phyloP scores from a whole-genome alignment of 2,888 invertebrate genomes.

The Osmoderma eremita region DNA sequence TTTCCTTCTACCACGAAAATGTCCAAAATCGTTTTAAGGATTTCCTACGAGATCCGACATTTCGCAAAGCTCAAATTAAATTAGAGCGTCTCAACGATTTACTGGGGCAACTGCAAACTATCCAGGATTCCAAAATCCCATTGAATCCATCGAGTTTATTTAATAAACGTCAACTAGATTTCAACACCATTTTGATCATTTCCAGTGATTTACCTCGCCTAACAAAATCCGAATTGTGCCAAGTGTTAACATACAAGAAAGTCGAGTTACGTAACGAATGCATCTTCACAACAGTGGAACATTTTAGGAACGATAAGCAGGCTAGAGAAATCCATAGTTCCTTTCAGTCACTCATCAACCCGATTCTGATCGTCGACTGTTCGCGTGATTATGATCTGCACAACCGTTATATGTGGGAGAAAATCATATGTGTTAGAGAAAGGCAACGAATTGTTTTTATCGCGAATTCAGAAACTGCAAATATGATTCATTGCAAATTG shows the following conservation, averaged over 20 bases:
- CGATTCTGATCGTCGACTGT: neutral
- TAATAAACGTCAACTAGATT: neutral
- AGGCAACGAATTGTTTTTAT: neutral
- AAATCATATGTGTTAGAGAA: neutral
- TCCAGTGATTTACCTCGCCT: neutral
- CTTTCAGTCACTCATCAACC: neutral
- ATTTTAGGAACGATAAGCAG: neutral
- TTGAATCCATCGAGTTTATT: neutral
- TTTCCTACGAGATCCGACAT: neutral
- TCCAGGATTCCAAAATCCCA: neutral
- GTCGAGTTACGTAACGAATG: neutral
- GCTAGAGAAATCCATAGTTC: neutral
- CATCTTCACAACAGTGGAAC: neutral
- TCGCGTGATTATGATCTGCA: neutral
- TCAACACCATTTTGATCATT: neutral
- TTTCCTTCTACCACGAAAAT: neutral
- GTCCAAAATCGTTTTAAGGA: neutral
- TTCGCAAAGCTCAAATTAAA: neutral
- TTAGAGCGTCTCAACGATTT: constrained; percentile 4
- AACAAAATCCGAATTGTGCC: neutral
- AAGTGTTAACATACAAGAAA: neutral
- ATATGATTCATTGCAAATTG: neutral
- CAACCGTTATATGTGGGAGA: neutral
- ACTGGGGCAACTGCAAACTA: neutral
- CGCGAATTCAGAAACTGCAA: neutral